phyloP scores from a whole-genome alignment of 35 echinoderm and acorn worm species.

The Anneissia japonica region DNA sequence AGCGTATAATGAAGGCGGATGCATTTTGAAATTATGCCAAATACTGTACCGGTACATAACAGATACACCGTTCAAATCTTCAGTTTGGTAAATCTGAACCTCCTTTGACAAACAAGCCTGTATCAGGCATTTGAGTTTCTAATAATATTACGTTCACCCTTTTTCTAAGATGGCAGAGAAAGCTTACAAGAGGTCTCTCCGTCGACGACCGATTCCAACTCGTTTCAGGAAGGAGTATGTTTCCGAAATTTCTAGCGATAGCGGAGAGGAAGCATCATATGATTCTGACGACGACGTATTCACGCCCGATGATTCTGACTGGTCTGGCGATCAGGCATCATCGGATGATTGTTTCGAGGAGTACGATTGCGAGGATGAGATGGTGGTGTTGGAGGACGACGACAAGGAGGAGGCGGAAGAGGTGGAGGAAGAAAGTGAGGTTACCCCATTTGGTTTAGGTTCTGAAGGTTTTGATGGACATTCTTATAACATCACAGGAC shows the following conservation, averaged over 20 bases:
- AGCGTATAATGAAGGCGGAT: too few species aligned
- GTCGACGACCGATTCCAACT: neutral
- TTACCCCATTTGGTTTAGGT: neutral
- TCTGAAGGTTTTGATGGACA: neutral
- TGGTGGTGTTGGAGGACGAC: too few species aligned
- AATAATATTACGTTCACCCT: too few species aligned
- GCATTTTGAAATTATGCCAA: too few species aligned
- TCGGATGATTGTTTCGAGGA: too few species aligned
- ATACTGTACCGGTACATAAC: too few species aligned
- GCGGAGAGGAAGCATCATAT: neutral
- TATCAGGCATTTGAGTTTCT: too few species aligned
- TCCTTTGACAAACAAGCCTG: too few species aligned
- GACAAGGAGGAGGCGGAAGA: neutral
- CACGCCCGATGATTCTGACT: too few species aligned
- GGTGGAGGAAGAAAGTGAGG: neutral
- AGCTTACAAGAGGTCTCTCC: neutral
- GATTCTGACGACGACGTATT: neutral
- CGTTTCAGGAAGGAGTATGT: neutral
- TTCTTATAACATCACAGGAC: neutral
- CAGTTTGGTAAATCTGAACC: too few species aligned
- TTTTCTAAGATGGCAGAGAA: neutral
- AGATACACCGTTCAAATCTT: too few species aligned
- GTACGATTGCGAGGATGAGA: neutral
- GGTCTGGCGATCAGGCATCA: neutral
- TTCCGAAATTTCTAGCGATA: neutral